Evolutionary conservation across 2,797 vertebrate species (phyloP).

Genomic region (Peromyscus eremicus): DNA sequence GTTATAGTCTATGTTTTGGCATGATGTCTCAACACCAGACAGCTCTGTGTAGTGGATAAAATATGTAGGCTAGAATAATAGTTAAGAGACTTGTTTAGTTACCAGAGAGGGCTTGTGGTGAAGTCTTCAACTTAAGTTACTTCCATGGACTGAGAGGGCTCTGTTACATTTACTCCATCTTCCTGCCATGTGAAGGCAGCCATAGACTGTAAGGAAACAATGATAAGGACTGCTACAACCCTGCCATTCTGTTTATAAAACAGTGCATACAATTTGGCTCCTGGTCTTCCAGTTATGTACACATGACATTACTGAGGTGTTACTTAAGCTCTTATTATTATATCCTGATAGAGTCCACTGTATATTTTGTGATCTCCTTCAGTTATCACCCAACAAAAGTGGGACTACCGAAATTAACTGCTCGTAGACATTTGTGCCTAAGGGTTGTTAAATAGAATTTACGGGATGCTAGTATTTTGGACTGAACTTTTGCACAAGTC

Average conservation of each 20-base stretch:
- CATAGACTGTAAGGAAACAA: not conserved
- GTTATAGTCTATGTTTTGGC: not conserved
- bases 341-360: not conserved
- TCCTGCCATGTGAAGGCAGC: not conserved
- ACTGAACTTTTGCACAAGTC: not conserved
- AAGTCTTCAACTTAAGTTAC: not conserved
- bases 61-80: not conserved
- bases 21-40: not conserved
- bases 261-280: not conserved
- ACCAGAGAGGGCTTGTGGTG: not conserved
- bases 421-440: conserved; percentile 26
- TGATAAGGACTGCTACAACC: not conserved
- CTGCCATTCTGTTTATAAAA: not conserved
- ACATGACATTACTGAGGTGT: not conserved
- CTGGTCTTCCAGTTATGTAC: not conserved
- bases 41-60: not conserved
- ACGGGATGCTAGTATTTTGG: not conserved
- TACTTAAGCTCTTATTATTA: conserved; percentile 26
- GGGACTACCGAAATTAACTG: not conserved
- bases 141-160: not conserved
- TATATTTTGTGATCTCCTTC: not conserved
- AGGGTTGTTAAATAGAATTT: not conserved
- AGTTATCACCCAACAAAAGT: not conserved
- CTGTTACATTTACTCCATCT: not conserved
- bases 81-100: not conserved